These are phyloP conservation scores for Pelmatolapia mariae DNA, from an alignment of 2,113 vertebrate species.

Conservation along the genomic window DNA sequence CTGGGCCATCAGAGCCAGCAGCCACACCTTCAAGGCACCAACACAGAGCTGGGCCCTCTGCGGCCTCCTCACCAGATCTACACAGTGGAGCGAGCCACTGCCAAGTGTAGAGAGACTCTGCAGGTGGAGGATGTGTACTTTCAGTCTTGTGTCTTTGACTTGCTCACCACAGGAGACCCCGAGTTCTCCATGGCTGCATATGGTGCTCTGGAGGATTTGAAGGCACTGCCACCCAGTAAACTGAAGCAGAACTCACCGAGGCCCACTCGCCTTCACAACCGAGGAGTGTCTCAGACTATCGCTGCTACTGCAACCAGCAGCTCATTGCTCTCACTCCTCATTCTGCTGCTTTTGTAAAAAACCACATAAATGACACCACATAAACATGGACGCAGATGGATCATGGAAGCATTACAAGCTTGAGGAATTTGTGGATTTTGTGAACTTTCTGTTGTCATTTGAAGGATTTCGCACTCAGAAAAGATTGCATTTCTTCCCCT, in stretches of 20 bases:
- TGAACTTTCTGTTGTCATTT: slow-evolving; percentile 32
- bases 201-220: slow-evolving; percentile 78
- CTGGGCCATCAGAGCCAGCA: slow-evolving; percentile 61
- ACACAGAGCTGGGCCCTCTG: slow-evolving; percentile 43
- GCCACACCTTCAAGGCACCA: slow-evolving; percentile 49
- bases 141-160: slow-evolving; percentile 82
- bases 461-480: slow-evolving; percentile 42
- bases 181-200: slow-evolving; percentile 81
- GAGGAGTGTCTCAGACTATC: background rate
- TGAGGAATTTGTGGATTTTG: slow-evolving; percentile 51
- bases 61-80: slow-evolving; percentile 61
- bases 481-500: background rate
- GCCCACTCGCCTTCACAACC: slow-evolving; percentile 43
- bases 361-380: background rate
- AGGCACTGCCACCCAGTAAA: slow-evolving; percentile 76
- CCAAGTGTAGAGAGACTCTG: slow-evolving; percentile 76
- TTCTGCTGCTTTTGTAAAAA: slow-evolving; percentile 53
- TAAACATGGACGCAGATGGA: slow-evolving; percentile 4
- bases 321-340: slow-evolving; percentile 31
- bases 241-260: slow-evolving; percentile 72
- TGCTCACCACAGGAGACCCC: slow-evolving; percentile 78
- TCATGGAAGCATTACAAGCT: slow-evolving; percentile 50
- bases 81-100: slow-evolving; percentile 74
- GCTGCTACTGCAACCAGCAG: background rate
- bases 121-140: slow-evolving; percentile 83